Percentiles rank a stretch among this genome's conserved stretches.
phyloP scores from a whole-genome alignment of 2,888 invertebrate genomes.

The Notodonta ziczac region DNA sequence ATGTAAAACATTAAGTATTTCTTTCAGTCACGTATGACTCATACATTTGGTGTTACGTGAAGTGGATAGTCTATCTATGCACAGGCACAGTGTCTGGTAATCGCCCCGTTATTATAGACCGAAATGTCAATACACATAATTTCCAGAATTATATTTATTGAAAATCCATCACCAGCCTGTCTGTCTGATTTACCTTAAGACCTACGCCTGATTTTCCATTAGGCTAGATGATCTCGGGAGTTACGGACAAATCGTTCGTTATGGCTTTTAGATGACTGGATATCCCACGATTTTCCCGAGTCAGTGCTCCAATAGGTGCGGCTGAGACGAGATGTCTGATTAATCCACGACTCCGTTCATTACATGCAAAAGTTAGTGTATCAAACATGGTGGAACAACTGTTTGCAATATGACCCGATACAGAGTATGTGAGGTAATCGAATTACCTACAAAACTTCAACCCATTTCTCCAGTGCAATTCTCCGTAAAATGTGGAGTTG shows the following conservation, averaged over 20 bases:
- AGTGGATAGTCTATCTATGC: conserved; percentile 11
- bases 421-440: too few species aligned
- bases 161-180: too few species aligned
- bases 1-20: not conserved
- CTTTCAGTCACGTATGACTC: conserved; percentile 26
- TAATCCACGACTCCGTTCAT: too few species aligned
- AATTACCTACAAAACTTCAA: too few species aligned
- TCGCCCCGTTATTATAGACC: too few species aligned
- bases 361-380: too few species aligned
- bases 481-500: not conserved
- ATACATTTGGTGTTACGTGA: conserved; percentile 17
- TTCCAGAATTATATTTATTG: too few species aligned
- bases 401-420: too few species aligned
- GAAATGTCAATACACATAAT: too few species aligned
- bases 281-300: not conserved
- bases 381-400: too few species aligned
- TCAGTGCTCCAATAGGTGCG: not conserved
- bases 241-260: not conserved
- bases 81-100: not conserved
- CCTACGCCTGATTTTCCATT: not conserved
- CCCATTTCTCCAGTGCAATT: not conserved
- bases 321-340: not conserved
- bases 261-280: not conserved
- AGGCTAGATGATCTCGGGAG: not conserved
- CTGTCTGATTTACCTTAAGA: not conserved